Base-by-base conservation (phyloP, 2,888 invertebrate species). In the Drosophila cognata region DNA sequence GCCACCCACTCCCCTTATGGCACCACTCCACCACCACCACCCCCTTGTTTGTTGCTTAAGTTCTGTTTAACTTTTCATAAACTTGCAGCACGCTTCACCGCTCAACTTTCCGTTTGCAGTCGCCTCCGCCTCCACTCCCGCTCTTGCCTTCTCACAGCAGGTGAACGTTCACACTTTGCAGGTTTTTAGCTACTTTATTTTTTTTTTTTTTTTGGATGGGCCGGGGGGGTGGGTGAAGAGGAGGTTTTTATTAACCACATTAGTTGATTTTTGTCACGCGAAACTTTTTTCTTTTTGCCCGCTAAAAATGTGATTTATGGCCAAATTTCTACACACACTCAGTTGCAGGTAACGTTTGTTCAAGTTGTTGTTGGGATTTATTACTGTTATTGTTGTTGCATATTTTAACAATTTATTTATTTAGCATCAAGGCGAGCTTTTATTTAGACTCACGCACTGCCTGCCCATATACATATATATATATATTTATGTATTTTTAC, bases 241-340 rank as follows among this genome's bases (percentile, higher is more conserved):
- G 36, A 48, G 36, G 59, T 18, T 87, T 82, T 88, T 91, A 89
- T 88, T 88, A 89, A 82, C 84, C 81, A 83, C 82, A 82, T 90
- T 85, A 91, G 90, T 85, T 89, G 91, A 88, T 90, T 91, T 85
- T 88, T 88, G 91, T 91, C 91, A 91, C 91, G 91, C 91, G 75
- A 91, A 85, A 83, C 75, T 79, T 79, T 81, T 68, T 58, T 65
- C 56, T 28, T 25, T 28, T 41, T 48, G 62, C 31, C 65, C 61
- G 64, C 71, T 70, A 56, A 75, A 86, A 89, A 56, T 79, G 77
- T 90, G 89, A 87, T 87, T 87, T 87, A 87, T 88, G 74, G 78
- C 69, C 69, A 78, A 88, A 84, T 87, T 77, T 77, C 74, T 74
- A 79, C 84, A 79, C 86, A 79, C 86, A 86, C 83, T 79, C 77